Evolutionary conservation across 2,888 invertebrate species (phyloP), one percentile per base, ranked within the genome.

Genomic region (Halictus quadricinctus): DNA sequence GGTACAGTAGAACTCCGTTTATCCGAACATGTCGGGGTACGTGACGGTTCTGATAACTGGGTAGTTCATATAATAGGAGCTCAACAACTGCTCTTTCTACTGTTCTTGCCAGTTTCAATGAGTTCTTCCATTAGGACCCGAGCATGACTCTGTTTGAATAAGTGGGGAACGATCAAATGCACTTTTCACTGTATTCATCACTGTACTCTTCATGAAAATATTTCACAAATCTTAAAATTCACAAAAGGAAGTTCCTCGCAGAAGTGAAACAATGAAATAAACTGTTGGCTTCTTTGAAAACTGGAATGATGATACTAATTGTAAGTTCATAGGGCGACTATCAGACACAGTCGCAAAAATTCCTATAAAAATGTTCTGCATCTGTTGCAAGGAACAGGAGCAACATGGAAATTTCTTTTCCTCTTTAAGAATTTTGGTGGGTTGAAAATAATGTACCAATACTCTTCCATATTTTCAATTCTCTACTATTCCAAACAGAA

Each of bases 41-140:
- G 25, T 64, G 60, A 64, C 60, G 60, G 60, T 64, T 64, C 60
- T 64, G 60, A 64, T 64, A 64, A 64, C 60, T 64, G 25, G 60
- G 60, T 64, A 72, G 48, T 72, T 72, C 72, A 8, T 29, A 50
- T 50, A 50, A 50, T 29, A 69, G 36, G 69, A 29, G 69, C 69
- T 69, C 21, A 7, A 7, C 29, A 41, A 69, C 41, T 21, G 29
- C 69, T 29, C 29, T 69, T 69, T 69, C 29, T 41, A 41, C 69
- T 69, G 69, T 69, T 41, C 69, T 29, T 41, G 41, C 29, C 21
- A 18, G 41, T 41, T 41, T 64, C 60, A 64, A 64, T 64, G 60
- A 64, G 25, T 64, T 64, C 60, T 64, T 29, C 25, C 25, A 64
- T 64, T 64, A 25, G 29, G 29, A 29, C 2, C 15, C 36, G 66